Conservation (phyloP, 2,888 invertebrate genomes). For the Gryllus longicercus region DNA sequence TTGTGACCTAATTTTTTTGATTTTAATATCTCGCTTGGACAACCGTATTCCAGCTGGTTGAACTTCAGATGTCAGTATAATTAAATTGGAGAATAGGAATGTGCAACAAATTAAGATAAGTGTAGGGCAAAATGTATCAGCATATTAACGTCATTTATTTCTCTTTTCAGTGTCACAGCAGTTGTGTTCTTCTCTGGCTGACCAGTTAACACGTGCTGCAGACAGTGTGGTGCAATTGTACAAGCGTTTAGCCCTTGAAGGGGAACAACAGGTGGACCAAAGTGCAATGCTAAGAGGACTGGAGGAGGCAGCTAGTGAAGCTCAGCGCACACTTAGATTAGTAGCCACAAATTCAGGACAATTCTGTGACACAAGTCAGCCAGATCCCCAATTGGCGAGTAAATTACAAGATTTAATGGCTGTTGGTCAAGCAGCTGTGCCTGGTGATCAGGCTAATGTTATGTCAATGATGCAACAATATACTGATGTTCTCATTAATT, state of each 20-base stretch:
- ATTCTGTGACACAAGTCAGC: slow-evolving; percentile 46
- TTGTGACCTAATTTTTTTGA: no score
- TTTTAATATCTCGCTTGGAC: no score
- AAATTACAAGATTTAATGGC: slow-evolving; percentile 51
- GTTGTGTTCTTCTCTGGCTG: slow-evolving; percentile 59
- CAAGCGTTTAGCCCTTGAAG: slow-evolving; percentile 58
- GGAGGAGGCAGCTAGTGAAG: slow-evolving; percentile 48
- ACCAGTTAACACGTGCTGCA: slow-evolving; percentile 63
- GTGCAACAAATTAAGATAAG: no score
- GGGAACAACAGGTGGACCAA: slow-evolving; percentile 49
- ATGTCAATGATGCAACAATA: slow-evolving; percentile 61
- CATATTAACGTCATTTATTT: slow-evolving; percentile 38
- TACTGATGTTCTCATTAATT: slow-evolving; percentile 56
- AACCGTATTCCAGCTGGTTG: no score
- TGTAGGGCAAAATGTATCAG: slow-evolving; percentile 34
- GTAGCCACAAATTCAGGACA: slow-evolving; percentile 39
- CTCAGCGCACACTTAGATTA: slow-evolving; percentile 45
- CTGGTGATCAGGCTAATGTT: slow-evolving; percentile 44
- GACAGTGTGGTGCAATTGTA: slow-evolving; percentile 69
- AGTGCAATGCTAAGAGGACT: slow-evolving; percentile 39
- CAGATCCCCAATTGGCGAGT: slow-evolving; percentile 47
- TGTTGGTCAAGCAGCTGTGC: neutral
- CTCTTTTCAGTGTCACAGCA: slow-evolving; percentile 57
- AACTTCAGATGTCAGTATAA: no score
- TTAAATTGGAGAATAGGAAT: no score